Base-by-base conservation (phyloP, 2,888 invertebrate genomes). In the Hedya salicella region DNA sequence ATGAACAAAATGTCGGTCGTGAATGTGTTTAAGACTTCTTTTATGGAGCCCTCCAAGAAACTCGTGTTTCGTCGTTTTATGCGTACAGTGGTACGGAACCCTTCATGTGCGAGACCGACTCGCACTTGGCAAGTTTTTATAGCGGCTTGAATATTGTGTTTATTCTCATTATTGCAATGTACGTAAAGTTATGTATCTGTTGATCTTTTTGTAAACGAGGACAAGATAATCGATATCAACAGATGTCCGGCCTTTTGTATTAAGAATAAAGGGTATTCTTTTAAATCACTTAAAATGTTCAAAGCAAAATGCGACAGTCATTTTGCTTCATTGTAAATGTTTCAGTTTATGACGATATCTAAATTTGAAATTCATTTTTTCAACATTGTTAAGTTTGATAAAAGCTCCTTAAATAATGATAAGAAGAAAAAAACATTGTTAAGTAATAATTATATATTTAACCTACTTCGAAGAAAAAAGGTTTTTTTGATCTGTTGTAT, bases 121-220 rank as follows among this genome's bases (percentile, higher is more conserved):
- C 25, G 25, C 25, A 1, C 25, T 25, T 25, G 25, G 25, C 6
- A 1, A 25, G 6, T 2, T 25, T 36, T 36, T 36, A n/a, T n/a
- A 9, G 11, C 9, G 44, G 17, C 9, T 30, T 17, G 57, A 25
- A 42, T 44, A 17, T 46, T 46, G n/a, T 9, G 57, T 53, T 39
- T 36, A 39, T 5, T 46, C 1, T 57, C 32, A 46, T 32, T 54
- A 21, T 54, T 57, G 46, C n/a, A n/a, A n/a, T n/a, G n/a, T n/a
- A n/a, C n/a, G n/a, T 44, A n/a, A 57, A 57, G 32, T 57, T 57
- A 57, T 57, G 44, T 57, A 57, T 57, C 44, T 57, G 13, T 57
- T 17, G 30, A 46, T 57, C 44, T 17, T 6, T 25, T 46, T 8
- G 52, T 53, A 39, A 53, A 53, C 8, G 40, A 19, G 11, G n/a